Percentiles rank a stretch among this genome's conserved stretches.
phyloP scores from a whole-genome alignment of 1,140 invertebrate species.

The Leucophenga varia region DNA sequence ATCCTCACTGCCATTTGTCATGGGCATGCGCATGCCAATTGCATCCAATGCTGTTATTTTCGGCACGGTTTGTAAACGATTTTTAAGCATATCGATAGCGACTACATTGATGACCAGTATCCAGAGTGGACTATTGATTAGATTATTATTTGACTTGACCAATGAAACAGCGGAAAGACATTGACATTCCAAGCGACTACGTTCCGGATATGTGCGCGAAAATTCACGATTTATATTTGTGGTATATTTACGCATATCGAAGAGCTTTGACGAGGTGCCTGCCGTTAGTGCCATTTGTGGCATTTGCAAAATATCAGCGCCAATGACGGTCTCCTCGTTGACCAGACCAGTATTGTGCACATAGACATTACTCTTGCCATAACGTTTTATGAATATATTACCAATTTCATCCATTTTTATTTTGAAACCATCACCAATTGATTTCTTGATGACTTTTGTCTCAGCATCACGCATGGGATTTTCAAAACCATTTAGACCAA shows the following conservation, averaged over 20 bases:
- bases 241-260: constrained; percentile 97
- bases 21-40: constrained; percentile 36
- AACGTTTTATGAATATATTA: constrained; percentile 89
- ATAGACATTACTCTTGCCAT: constrained; percentile 88
- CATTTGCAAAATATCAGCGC: constrained; percentile 81
- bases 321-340: constrained; percentile 85
- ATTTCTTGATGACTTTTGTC: constrained; percentile 87
- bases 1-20: constrained; percentile 46
- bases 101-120: constrained; percentile 94
- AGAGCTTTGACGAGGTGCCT: constrained; percentile 89
- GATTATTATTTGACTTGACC: constrained; percentile 81
- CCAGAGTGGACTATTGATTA: constrained; percentile 91
- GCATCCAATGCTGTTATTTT: constrained; percentile 38
- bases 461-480: constrained; percentile 91
- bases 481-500: constrained; percentile 89
- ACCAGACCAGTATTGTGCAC: constrained; percentile 77
- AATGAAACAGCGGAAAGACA: constrained; percentile 87
- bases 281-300: constrained; percentile 81
- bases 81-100: constrained; percentile 94
- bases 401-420: constrained; percentile 95
- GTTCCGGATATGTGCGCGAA: constrained; percentile 82
- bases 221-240: constrained; percentile 88
- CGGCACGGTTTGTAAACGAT: constrained; percentile 70
- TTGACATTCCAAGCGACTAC: constrained; percentile 81
- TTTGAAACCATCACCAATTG: constrained; percentile 91